Evolutionary conservation across 2,797 vertebrate species (phyloP).

Genomic region (Bradypodion ventrale): DNA sequence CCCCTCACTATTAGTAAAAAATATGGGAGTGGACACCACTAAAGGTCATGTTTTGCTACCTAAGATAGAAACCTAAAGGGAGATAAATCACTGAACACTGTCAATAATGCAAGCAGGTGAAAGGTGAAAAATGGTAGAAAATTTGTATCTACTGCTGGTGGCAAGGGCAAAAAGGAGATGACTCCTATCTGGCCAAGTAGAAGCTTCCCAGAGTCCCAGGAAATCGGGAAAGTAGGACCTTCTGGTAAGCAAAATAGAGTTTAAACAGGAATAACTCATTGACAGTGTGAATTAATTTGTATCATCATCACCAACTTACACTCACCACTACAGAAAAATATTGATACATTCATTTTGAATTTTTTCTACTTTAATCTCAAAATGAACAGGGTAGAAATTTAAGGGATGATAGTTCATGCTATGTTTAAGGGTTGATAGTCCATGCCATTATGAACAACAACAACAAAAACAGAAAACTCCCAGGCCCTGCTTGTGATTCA

Average conservation of each 20-base stretch:
- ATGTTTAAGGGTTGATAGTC: too few relatives aligned
- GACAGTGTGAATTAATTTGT: too few relatives aligned
- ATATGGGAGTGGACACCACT: neutral
- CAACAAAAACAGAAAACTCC: neutral
- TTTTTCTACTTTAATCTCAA: neutral
- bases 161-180: neutral
- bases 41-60: neutral
- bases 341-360: neutral
- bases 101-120: neutral
- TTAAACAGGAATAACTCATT: too few relatives aligned
- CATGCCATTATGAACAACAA: neutral
- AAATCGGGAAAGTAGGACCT: too few relatives aligned
- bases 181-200: too few relatives aligned
- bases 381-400: neutral
- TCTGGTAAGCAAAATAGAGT: too few relatives aligned
- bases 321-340: neutral
- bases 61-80: neutral
- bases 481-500: neutral
- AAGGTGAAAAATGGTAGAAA: neutral
- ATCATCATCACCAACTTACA: neutral
- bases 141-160: neutral
- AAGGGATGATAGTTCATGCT: neutral
- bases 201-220: too few relatives aligned
- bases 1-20: neutral
- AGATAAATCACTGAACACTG: neutral